phyloP scores from a whole-genome alignment of 2,113 vertebrate genomes.

The Nerophis ophidion region DNA sequence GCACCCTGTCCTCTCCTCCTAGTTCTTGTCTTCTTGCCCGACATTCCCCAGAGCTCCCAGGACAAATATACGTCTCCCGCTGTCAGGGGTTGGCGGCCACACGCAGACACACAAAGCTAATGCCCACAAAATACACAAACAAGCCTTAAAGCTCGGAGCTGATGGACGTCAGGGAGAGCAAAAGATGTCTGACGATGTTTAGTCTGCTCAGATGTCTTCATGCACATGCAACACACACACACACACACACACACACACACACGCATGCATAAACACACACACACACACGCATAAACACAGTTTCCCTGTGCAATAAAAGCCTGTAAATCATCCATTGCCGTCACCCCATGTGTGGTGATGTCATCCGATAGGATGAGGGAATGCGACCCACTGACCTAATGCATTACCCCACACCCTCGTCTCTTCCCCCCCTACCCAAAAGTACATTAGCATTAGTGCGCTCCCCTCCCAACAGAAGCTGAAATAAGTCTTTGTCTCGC shows the following conservation, averaged over 20 bases:
- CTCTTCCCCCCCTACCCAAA: constrained; percentile 33
- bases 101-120: constrained; percentile 40
- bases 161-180: constrained; percentile 46
- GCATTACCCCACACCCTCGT: constrained; percentile 43
- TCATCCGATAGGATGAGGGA: constrained; percentile 69
- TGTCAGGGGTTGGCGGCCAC: constrained; percentile 41
- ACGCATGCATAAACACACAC: constrained; percentile 24
- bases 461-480: constrained; percentile 35
- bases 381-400: constrained; percentile 70
- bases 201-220: constrained; percentile 37
- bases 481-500: constrained; percentile 67
- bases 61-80: constrained; percentile 50
- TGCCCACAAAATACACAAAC: constrained; percentile 44
- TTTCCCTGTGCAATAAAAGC: constrained; percentile 40
- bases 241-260: constrained; percentile 1
- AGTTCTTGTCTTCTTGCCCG: constrained; percentile 17
- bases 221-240: constrained; percentile 23
- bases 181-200: constrained; percentile 49
- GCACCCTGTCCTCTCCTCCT: constrained; percentile 18
- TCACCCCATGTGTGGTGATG: constrained; percentile 50
- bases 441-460: constrained; percentile 55
- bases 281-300: constrained; percentile 10
- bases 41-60: constrained; percentile 41
- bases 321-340: constrained; percentile 51
- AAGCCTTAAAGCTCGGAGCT: constrained; percentile 16